Percentiles rank a stretch among this genome's conserved stretches.
These are phyloP conservation scores for Coronaproctus castanopsis DNA, from an alignment of 2,888 invertebrate species.

Conservation along the genomic window DNA sequence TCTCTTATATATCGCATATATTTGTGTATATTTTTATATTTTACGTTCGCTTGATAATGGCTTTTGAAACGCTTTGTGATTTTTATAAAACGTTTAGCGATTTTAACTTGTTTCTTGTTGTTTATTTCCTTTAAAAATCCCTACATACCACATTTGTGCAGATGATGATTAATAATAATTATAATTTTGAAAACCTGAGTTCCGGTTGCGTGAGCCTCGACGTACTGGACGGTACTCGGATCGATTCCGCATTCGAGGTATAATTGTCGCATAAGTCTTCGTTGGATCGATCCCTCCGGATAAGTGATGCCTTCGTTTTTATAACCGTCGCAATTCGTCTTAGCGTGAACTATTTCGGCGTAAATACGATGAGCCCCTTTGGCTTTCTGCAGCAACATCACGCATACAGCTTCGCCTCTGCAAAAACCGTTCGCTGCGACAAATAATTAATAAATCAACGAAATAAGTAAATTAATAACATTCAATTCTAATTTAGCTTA, in stretches of 20 bases:
- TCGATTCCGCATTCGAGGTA: conserved; percentile 15
- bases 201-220: conserved; percentile 19
- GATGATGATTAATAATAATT: too few relatives aligned
- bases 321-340: conserved; percentile 34
- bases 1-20: too few relatives aligned
- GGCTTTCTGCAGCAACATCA: conserved; percentile 27
- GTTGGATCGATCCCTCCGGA: conserved; percentile 4
- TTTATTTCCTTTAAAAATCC: too few relatives aligned
- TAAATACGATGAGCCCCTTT: conserved; percentile 27
- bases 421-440: conserved; percentile 28
- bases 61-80: too few relatives aligned
- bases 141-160: too few relatives aligned
- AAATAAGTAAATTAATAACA: too few relatives aligned
- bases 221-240: conserved; percentile 16
- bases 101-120: too few relatives aligned
- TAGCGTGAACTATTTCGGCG: conserved; percentile 33
- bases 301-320: conserved; percentile 21
- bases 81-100: too few relatives aligned
- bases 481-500: too few relatives aligned
- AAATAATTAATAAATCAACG: too few relatives aligned
- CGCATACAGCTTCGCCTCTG: conserved; percentile 28
- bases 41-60: too few relatives aligned
- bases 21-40: too few relatives aligned
- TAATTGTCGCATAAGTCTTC: conserved; percentile 14
- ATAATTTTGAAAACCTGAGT: conserved; percentile 17